Base-by-base conservation (phyloP, 2,888 invertebrate genomes). In the Quadriops clusia region DNA sequence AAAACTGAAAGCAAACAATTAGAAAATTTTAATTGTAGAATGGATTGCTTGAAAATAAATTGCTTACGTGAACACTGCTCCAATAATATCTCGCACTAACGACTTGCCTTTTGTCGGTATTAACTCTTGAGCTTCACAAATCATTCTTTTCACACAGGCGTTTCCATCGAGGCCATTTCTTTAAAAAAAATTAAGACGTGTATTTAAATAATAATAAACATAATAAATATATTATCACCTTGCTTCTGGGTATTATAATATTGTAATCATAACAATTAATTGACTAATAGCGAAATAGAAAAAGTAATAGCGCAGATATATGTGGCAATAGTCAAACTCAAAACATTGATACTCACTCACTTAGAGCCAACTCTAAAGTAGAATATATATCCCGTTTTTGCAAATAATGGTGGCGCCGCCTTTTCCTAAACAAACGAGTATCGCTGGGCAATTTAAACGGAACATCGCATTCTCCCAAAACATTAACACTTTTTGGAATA, bases 51-150 rank as follows among this genome's bases (percentile, higher is more conserved):
- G 14, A 3, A 26, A 12, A n/a, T 20, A 24, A 18, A 23, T 10
- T 30, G 61, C 61, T 53, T 55, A 78, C 77, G 67, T 66, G 45
- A 81, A 69, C 45, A 79, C 55, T 28, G 72, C 66, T 45, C 72
- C 65, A 28, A 81, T 52, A 34, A 77, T 54, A 51, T 80, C 78
- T 40, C 75, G 76, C 25, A 78, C 64, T 32, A 81, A 61, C 2
- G 76, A 77, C 42, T 64, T 62, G 17, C 77, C 77, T 6, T 65
- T 67, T 1, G 68, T 63, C 12, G 68, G 67, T 30, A 77, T 54
- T 44, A 69, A 58, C 36, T 60, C 58, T 33, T 64, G 67, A 4
- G 73, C 68, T 47, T 82, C 81, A 47, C 82, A 82, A 35, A 82
- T 68, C 35, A 74, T 71, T 42, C 74, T 65, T 46, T 76, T 63